Percentiles rank a stretch among this genome's conserved stretches.
These are phyloP conservation scores for Nymphalis polychloros DNA, from an alignment of 2,888 invertebrate genomes.

Conservation along the genomic window DNA sequence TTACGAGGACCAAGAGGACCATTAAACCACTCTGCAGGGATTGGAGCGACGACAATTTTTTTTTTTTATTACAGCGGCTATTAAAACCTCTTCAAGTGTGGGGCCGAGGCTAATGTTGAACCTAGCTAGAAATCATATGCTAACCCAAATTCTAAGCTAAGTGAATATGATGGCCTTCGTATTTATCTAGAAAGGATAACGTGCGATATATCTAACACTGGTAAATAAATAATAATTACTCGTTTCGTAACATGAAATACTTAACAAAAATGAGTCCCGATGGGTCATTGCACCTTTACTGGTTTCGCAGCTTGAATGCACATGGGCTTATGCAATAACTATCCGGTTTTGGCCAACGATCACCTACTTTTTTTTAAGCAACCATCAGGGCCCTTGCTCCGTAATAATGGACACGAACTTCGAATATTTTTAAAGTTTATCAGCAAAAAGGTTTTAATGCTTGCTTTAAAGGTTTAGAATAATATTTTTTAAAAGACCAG, in stretches of 20 bases:
- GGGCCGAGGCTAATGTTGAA: not conserved
- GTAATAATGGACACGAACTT: slow-evolving; percentile 7
- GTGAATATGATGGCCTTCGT: slow-evolving; percentile 10
- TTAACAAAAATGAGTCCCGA: slow-evolving; percentile 51
- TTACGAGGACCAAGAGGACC: not conserved
- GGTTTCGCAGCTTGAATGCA: slow-evolving; percentile 56
- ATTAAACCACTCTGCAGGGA: not conserved
- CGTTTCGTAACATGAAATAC: slow-evolving; percentile 1
- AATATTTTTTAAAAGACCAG: too few relatives aligned
- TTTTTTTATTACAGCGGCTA: not conserved
- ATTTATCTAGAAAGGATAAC: slow-evolving; percentile 7
- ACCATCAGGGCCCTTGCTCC: slow-evolving; percentile 11
- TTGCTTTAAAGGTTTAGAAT: not conserved
- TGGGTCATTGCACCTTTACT: slow-evolving; percentile 61
- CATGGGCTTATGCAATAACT: slow-evolving; percentile 66
- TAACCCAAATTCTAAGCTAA: slow-evolving; percentile 7
- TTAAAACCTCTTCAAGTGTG: not conserved
- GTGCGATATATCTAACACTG: slow-evolving; percentile 4
- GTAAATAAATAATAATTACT: slow-evolving; percentile 14
- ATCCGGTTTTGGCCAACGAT: slow-evolving; percentile 58
- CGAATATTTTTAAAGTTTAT: not conserved
- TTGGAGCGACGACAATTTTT: not conserved
- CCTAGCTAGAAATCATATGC: not conserved
- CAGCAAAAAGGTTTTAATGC: not conserved
- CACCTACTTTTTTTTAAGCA: slow-evolving; percentile 33